Evolutionary conservation across 2,113 vertebrate species (phyloP).

Genomic region (Pelvicachromis taeniatus): DNA sequence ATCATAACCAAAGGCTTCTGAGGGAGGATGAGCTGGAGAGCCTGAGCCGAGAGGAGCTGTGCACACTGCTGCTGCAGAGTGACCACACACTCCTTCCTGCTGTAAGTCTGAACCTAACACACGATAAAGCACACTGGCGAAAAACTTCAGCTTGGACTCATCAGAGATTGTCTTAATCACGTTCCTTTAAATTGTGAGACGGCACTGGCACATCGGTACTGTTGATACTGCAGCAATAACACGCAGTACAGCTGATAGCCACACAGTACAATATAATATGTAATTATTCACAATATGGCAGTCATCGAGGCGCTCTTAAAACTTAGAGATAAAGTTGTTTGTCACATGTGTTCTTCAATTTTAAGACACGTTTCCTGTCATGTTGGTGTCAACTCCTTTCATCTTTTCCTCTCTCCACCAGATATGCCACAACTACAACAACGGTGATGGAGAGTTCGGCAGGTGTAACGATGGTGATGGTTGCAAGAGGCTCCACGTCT

Average conservation of each 20-base stretch:
- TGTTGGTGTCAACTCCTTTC: not conserved
- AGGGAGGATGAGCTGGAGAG: slow-evolving; percentile 13
- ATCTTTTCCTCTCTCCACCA: not conserved
- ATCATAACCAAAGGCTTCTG: slow-evolving; percentile 34
- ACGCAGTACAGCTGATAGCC: not conserved
- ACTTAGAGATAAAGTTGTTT: not conserved
- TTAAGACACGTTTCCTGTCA: rapidly evolving
- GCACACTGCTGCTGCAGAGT: not conserved
- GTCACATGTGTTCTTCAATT: not conserved
- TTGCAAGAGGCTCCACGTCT: slow-evolving; percentile 68
- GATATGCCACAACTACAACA: slow-evolving; percentile 71
- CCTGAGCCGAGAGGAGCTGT: slow-evolving; percentile 15
- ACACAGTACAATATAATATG: not conserved
- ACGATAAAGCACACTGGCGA: not conserved
- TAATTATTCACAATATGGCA: not conserved
- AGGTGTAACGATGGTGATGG: slow-evolving; percentile 11
- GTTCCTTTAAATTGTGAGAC: not conserved
- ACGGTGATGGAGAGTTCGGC: slow-evolving; percentile 42
- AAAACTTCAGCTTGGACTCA: not conserved
- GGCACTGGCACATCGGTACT: not conserved
- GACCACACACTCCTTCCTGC: rapidly evolving
- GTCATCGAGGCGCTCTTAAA: not conserved
- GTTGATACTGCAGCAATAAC: not conserved
- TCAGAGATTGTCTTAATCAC: not conserved
- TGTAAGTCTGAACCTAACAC: not conserved